A percentile compares a stretch with the other conserved stretches of the same genome.
These are phyloP conservation scores for Eristalinus aeneus DNA, from an alignment of 2,888 invertebrate species.

Conservation along the genomic window DNA sequence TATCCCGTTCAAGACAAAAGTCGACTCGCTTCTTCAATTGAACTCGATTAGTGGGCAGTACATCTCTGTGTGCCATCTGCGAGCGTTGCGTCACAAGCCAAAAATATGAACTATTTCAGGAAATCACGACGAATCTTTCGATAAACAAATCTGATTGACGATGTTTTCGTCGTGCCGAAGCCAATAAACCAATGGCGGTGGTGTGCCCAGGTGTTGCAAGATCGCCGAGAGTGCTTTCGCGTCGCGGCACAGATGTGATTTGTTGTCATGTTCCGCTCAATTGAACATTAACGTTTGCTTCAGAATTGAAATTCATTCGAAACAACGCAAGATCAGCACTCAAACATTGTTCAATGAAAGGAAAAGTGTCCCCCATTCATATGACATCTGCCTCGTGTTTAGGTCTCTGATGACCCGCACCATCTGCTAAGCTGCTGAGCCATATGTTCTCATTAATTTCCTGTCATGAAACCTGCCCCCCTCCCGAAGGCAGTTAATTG, in stretches of 20 bases:
- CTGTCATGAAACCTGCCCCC: not conserved
- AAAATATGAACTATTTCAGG: not conserved
- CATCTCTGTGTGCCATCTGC: not conserved
- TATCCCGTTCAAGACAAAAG: not conserved
- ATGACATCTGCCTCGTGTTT: too few species aligned
- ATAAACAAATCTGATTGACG: not conserved
- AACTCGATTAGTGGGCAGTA: not conserved
- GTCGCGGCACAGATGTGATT: not conserved
- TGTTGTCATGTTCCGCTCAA: not conserved
- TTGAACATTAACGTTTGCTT: not conserved
- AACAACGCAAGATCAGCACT: too few species aligned
- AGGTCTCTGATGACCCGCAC: not conserved
- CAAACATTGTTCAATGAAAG: too few species aligned
- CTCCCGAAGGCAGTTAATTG: not conserved
- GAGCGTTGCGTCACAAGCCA: not conserved
- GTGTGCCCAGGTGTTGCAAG: not conserved
- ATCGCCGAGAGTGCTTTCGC: not conserved
- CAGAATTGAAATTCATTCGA: too few species aligned
- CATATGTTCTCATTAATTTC: not conserved
- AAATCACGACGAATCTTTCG: not conserved
- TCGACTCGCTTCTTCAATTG: not conserved
- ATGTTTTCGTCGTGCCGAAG: not conserved
- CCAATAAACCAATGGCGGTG: not conserved
- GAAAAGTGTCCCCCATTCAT: not conserved
- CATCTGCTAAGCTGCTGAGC: not conserved